Evolutionary conservation across 1,140 invertebrate genomes (phyloP), one percentile per base, ranked within the genome.

Genomic region (Cardiocondyla obscurior): DNA sequence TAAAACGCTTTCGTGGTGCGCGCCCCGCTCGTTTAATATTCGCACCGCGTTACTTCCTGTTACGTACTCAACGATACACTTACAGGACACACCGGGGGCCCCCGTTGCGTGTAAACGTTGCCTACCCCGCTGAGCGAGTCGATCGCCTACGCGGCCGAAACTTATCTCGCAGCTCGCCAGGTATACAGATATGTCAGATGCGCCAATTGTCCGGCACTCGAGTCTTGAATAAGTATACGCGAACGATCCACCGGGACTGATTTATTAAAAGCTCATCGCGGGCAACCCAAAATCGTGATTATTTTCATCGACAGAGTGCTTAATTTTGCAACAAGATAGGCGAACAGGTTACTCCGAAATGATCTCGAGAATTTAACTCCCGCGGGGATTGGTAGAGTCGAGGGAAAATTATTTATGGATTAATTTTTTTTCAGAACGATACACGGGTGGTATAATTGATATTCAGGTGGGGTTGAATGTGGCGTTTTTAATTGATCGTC

Each of bases 21-120:
- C 85, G 70, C 49, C 49, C 49, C 69, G 69, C 88, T 91, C 88
- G 86, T 90, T n/a, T 91, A 91, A 91, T 91, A 91, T 90, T 90
- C 90, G 89, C 88, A 83, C 82, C 74, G 85, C 87, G 85, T 90
- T 91, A 91, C 90, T 91, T 91, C 90, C 90, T 91, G 90, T 91
- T 91, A 87, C 89, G 89, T 91, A 91, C 86, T 90, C 88, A 82
- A 90, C 88, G 89, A 90, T 91, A 91, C 87, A 91, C 88, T 91
- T 91, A 89, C 77, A 70, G 83, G 84, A 64, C 76, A 51, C 77
- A 81, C 76, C 36, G 62, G 62, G n/a, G n/a, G n/a, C n/a, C n/a
- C n/a, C 53, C 25, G 65, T 85, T 58, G 33, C 36, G 69, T 85
- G 81, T 90, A 89, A 89, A 89, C 88, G 81, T 86, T 82, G 84